Conservation (phyloP, 92 coral and sea anemone species). For the Paramuricea clavata region DNA sequence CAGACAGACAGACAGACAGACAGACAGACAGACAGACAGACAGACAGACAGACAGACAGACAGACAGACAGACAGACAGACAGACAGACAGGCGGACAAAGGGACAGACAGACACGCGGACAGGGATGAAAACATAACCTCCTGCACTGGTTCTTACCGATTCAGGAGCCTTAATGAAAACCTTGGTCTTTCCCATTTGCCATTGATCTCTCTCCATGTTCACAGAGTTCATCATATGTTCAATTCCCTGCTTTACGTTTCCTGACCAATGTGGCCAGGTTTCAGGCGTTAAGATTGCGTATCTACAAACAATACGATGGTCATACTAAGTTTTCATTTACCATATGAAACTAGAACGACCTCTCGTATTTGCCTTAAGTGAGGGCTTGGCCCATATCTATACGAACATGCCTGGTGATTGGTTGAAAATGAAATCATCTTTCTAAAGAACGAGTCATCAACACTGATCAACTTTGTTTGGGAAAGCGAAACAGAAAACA, state of each 20-base stretch:
- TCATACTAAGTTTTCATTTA: too few relatives aligned
- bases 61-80: neutral
- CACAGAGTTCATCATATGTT: slow-evolving; percentile 92
- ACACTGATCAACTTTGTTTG: too few relatives aligned
- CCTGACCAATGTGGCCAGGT: slow-evolving; percentile 97
- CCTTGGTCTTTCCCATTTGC: slow-evolving; percentile 97
- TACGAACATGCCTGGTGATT: too few relatives aligned
- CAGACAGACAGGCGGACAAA: slow-evolving; percentile 2
- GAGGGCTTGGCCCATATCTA: too few relatives aligned
- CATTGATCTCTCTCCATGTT: slow-evolving; percentile 98
- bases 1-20: slow-evolving; percentile 26
- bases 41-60: neutral
- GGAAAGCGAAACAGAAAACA: too few relatives aligned
- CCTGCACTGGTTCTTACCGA: slow-evolving; percentile 77
- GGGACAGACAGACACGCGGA: neutral
- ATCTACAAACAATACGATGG: slow-evolving; percentile 45
- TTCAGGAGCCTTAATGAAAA: slow-evolving; percentile 96
- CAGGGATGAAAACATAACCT: too few relatives aligned
- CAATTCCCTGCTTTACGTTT: slow-evolving; percentile 85
- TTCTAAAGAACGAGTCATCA: too few relatives aligned
- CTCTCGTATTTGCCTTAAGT: too few relatives aligned
- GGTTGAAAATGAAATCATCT: too few relatives aligned
- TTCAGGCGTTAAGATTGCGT: slow-evolving; percentile 93
- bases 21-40: slow-evolving; percentile 24
- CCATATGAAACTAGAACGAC: too few relatives aligned